Percentiles rank a stretch among this genome's conserved stretches.
Conservation (phyloP, 2,797 vertebrate genomes). For the Periophthalmus magnuspinnatus region DNA sequence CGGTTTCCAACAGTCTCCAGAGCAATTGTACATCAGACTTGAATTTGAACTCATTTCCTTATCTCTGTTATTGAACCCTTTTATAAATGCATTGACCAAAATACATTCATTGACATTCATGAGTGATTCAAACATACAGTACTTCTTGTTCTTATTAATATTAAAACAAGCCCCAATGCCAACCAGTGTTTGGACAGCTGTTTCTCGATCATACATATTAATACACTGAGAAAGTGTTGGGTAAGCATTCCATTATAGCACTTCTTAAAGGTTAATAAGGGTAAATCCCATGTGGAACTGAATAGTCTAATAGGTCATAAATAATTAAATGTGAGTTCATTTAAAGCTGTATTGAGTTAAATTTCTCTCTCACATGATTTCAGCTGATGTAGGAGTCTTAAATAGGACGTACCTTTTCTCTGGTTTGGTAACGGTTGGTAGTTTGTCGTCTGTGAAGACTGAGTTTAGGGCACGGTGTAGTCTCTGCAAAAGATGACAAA, state of each 20-base stretch:
- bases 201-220: slow-evolving; percentile 2
- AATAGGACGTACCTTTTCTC: slow-evolving; percentile 86
- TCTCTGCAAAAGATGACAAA: slow-evolving; percentile 79
- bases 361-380: background rate
- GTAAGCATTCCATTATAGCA: slow-evolving; percentile 2
- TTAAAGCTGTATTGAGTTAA: background rate
- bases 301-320: slow-evolving; percentile 17
- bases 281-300: slow-evolving; percentile 10
- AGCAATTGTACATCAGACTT: background rate
- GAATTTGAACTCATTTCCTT: background rate
- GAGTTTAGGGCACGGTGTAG: slow-evolving; percentile 94
- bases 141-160: slow-evolving; percentile 6
- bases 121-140: background rate
- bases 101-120: background rate
- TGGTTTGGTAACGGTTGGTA: slow-evolving; percentile 81
- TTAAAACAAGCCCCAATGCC: background rate
- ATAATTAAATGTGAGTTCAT: slow-evolving; percentile 22
- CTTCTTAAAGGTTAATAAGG: slow-evolving; percentile 24
- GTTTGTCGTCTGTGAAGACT: slow-evolving; percentile 88
- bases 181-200: background rate
- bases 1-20: background rate
- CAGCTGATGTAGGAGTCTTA: background rate
- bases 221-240: slow-evolving; percentile 1
- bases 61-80: background rate
- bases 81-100: background rate